Percentiles rank a stretch among this genome's conserved stretches.
Evolutionary conservation across 2,113 vertebrate species (phyloP).

Genomic region (Pelusios castaneus): DNA sequence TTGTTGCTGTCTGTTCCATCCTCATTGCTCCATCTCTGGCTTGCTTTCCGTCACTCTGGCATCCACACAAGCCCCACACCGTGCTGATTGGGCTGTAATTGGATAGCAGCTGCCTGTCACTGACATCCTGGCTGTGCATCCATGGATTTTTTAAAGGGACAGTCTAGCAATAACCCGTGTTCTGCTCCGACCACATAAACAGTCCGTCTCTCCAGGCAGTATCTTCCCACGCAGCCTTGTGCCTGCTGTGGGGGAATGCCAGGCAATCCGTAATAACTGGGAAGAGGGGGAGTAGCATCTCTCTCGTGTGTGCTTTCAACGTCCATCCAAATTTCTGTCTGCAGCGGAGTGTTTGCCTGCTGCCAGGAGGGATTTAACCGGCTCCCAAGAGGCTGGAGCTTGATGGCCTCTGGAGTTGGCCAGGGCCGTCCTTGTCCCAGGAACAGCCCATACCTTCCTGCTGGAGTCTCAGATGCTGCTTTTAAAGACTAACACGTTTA

Average conservation of each 20-base stretch:
- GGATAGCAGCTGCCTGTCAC: slow-evolving; percentile 17
- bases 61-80: slow-evolving; percentile 13
- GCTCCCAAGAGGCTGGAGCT: background rate
- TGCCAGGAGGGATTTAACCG: background rate
- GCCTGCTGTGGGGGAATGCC: too few species aligned
- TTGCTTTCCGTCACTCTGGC: background rate
- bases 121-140: background rate
- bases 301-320: background rate
- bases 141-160: slow-evolving; percentile 22
- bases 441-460: background rate
- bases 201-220: background rate
- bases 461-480: too few species aligned
- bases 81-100: slow-evolving; percentile 26
- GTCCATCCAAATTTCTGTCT: background rate
- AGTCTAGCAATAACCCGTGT: background rate
- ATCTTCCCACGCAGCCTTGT: too few species aligned
- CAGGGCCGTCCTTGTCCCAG: background rate
- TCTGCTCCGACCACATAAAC: background rate
- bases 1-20: slow-evolving; percentile 43
- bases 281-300: background rate
- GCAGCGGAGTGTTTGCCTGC: background rate
- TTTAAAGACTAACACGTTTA: too few species aligned
- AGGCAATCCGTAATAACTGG: background rate
- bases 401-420: background rate
- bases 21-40: background rate